phyloP scores from a whole-genome alignment of 2,888 invertebrate genomes.

The Himalopsyche japonica region DNA sequence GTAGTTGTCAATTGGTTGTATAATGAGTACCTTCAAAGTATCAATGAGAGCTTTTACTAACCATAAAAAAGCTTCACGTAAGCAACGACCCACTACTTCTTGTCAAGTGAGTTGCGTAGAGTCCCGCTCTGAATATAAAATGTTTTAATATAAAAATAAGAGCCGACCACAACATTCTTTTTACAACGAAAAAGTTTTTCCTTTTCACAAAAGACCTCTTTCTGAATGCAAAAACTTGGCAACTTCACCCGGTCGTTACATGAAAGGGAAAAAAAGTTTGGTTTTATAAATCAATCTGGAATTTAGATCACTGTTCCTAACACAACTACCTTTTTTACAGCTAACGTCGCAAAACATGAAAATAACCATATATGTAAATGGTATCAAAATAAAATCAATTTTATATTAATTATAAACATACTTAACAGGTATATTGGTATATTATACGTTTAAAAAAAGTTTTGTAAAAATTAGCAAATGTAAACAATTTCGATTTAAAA shows the following conservation, averaged over 20 bases:
- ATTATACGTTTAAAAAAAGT: no score
- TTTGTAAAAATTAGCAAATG: no score
- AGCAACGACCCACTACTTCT: neutral
- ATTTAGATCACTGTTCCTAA: constrained; percentile 12
- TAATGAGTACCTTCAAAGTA: neutral
- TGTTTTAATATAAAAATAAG: constrained; percentile 1
- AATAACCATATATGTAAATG: no score
- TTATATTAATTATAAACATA: no score
- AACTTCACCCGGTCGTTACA: neutral
- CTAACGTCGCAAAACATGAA: no score
- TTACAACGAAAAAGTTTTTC: neutral
- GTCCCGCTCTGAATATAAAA: neutral
- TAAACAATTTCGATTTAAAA: no score
- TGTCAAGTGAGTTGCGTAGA: neutral
- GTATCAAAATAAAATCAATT: no score
- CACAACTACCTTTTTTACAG: neutral
- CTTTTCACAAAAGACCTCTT: neutral
- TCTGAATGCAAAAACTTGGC: neutral
- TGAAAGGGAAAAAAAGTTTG: constrained; percentile 18
- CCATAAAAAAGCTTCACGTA: neutral
- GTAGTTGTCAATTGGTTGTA: no score
- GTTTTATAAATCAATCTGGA: constrained; percentile 36
- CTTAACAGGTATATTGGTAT: no score
- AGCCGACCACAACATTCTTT: neutral
- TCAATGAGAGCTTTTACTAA: neutral